Evolutionary conservation across 2,888 invertebrate genomes (phyloP), one percentile per base, ranked within the genome.

Genomic region (Drosophila mettleri): DNA sequence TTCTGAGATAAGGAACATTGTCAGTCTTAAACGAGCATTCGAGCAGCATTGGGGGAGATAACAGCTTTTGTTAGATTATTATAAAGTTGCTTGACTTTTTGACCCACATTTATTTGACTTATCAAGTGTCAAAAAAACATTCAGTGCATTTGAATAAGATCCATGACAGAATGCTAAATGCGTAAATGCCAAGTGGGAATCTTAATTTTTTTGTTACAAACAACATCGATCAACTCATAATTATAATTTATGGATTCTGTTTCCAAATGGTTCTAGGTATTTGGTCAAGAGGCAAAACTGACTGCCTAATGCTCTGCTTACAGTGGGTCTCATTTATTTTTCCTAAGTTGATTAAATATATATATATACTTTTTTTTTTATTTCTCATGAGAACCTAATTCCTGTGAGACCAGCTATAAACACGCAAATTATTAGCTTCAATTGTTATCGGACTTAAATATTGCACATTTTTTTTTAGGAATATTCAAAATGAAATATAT

Each of bases 61-160:
- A 78, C 68, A 3, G 33, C n/a, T 36, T 38, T 49, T 5, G 18
- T 66, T 6, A 38, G 74, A 67, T 74, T 68, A 67, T 74, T 68
- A 60, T 38, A 53, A 48, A 45, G 29, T 33, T 6, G 14, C 46
- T 78, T 78, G 63, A 75, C 74, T 69, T 78, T 61, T 1, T 41
- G 78, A 75, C 74, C 74, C 18, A 78, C 46, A 48, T 31, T 31
- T 2, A 62, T 60, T 55, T 24, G 2, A 20, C 9, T 49, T 53
- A 70, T 41, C 54, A 31, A 29, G 22, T 36, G 22, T 53, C 27
- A 10, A 12, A 48, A 27, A 58, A 16, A 33, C 3, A 36, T 24
- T 22, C 22, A 31, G 36, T 43, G 22, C 14, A 63, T 43, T 51
- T 43, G n/a, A 29, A 27, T n/a, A 39, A 9, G 24, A 33, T 18